phyloP scores from a whole-genome alignment of 2,797 vertebrate species.

The Artibeus lituratus region DNA sequence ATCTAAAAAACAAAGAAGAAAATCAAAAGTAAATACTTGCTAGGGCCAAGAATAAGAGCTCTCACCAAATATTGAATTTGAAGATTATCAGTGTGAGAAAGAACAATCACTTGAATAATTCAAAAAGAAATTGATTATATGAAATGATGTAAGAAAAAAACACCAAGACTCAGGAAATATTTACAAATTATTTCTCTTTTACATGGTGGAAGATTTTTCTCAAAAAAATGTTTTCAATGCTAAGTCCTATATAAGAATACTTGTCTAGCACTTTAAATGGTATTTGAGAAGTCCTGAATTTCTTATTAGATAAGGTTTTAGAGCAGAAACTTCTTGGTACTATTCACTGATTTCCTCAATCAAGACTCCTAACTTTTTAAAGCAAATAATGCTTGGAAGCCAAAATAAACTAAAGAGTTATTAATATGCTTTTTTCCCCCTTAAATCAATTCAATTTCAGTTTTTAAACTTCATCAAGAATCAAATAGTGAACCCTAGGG shows the following conservation, averaged over 20 bases:
- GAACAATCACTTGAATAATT: constrained; percentile 25
- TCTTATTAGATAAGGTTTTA: not conserved
- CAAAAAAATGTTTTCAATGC: not conserved
- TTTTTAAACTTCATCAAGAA: not conserved
- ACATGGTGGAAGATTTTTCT: not conserved
- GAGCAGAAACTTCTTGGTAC: not conserved
- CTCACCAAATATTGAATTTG: not conserved
- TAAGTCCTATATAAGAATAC: not conserved
- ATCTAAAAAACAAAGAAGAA: constrained; percentile 5
- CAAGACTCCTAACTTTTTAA: not conserved
- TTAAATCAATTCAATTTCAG: not conserved
- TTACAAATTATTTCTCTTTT: not conserved
- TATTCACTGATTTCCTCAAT: not conserved
- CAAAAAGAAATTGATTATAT: not conserved
- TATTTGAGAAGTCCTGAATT: not conserved
- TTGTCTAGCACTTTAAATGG: not conserved
- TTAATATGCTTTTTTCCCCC: not conserved
- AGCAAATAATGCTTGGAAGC: not conserved
- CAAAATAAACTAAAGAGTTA: not conserved
- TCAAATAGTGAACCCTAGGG: not conserved
- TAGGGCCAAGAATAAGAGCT: not conserved
- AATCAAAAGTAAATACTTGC: not conserved
- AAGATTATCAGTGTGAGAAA: not conserved
- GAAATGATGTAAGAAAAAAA: not conserved
- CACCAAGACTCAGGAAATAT: not conserved